A percentile compares a stretch with the other conserved stretches of the same genome.
Conservation (phyloP, 2,797 vertebrate genomes). For the Chelmon rostratus region DNA sequence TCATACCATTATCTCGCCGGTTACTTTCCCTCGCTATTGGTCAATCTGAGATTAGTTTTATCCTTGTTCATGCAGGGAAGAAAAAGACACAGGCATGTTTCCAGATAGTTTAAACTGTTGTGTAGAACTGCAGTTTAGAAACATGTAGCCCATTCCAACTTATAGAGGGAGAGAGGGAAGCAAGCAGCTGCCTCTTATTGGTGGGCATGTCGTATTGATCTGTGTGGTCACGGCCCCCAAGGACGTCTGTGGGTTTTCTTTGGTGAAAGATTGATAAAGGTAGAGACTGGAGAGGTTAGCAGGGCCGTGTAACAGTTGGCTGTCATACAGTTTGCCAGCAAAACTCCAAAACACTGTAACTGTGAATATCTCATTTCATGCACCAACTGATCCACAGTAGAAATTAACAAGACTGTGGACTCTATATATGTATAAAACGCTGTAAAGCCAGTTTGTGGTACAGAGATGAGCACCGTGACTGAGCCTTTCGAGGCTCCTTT, state of each 20-base stretch:
- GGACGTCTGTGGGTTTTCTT: slow-evolving; percentile 44
- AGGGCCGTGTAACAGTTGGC: slow-evolving; percentile 7
- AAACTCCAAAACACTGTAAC: background rate
- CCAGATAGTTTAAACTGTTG: background rate
- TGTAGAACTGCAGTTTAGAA: background rate
- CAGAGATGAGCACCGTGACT: too few relatives aligned
- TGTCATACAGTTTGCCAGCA: background rate
- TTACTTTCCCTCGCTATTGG: slow-evolving; percentile 60
- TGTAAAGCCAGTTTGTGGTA: background rate
- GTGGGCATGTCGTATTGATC: slow-evolving; percentile 32
- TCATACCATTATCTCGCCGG: slow-evolving; percentile 70
- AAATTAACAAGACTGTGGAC: background rate
- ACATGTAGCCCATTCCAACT: background rate
- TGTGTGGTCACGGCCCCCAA: slow-evolving; percentile 33
- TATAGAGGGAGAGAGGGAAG: slow-evolving; percentile 17
- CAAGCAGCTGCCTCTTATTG: slow-evolving; percentile 9
- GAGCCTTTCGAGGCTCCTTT: too few relatives aligned
- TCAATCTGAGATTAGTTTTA: slow-evolving; percentile 45
- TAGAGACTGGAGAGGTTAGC: slow-evolving; percentile 27
- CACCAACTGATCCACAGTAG: background rate
- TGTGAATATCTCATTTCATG: background rate
- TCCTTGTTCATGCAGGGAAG: slow-evolving; percentile 34
- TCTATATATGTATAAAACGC: background rate
- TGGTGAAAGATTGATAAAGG: slow-evolving; percentile 62
- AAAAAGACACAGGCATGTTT: slow-evolving; percentile 17